phyloP scores from a whole-genome alignment of 2,113 vertebrate genomes.

The Haplochromis burtoni region DNA sequence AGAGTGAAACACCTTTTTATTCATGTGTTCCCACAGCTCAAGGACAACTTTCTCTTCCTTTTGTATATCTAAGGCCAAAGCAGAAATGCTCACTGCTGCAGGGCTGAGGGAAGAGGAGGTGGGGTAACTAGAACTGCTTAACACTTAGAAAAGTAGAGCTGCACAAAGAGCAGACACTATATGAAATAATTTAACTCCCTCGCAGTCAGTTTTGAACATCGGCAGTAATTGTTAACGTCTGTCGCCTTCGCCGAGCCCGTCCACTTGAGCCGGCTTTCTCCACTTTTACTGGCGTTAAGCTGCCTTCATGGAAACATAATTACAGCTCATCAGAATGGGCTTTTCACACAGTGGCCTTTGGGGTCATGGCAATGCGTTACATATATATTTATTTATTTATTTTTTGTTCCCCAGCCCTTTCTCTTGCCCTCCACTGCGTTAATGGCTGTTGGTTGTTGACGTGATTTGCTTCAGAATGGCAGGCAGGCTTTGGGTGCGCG shows the following conservation, averaged over 20 bases:
- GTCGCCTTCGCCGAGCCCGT: background rate
- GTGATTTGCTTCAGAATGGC: constrained; percentile 38
- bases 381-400: background rate
- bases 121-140: background rate
- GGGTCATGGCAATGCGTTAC: constrained; percentile 4
- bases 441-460: constrained; percentile 25
- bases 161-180: background rate
- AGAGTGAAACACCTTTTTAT: constrained; percentile 31
- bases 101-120: background rate
- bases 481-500: background rate
- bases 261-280: background rate
- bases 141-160: constrained; percentile 3
- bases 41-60: constrained; percentile 38
- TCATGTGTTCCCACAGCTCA: constrained; percentile 51
- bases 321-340: constrained; percentile 14
- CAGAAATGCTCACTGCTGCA: background rate
- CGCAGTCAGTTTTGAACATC: constrained; percentile 1
- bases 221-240: constrained; percentile 32
- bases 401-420: background rate
- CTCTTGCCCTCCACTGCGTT: background rate
- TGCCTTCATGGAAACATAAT: constrained; percentile 41
- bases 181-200: constrained; percentile 15
- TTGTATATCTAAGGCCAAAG: constrained; percentile 18
- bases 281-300: background rate
- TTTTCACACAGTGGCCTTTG: constrained; percentile 21